Percentiles rank a stretch among this genome's conserved stretches.
Conservation (phyloP, 2,797 vertebrate genomes). For the Alosa sapidissima region DNA sequence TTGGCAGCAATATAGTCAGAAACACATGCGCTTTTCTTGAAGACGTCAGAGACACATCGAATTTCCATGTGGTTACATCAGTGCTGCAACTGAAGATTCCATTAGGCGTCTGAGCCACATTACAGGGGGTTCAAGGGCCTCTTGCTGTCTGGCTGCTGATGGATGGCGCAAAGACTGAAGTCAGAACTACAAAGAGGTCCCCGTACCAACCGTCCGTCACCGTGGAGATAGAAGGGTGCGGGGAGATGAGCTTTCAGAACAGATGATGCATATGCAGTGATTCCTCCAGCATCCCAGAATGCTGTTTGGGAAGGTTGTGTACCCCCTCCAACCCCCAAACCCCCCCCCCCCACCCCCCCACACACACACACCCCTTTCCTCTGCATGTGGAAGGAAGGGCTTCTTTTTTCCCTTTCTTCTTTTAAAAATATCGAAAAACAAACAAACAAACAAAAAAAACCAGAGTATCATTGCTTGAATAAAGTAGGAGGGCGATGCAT, state of each 20-base stretch:
- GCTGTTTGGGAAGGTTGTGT: not conserved
- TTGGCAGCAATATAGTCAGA: not conserved
- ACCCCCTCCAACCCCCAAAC: not conserved
- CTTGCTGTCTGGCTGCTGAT: not conserved
- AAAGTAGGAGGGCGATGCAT: not conserved
- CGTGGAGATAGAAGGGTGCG: not conserved
- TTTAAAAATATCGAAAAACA: not conserved
- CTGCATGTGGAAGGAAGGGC: not conserved
- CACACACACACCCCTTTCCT: no score
- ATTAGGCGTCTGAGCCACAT: not conserved
- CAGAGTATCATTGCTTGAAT: not conserved
- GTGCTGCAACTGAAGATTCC: not conserved
- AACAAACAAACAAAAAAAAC: not conserved
- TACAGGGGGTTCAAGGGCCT: slow-evolving; percentile 6
- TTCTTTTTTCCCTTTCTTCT: not conserved
- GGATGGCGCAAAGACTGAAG: not conserved
- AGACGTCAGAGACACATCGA: not conserved
- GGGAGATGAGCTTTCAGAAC: slow-evolving; percentile 1
- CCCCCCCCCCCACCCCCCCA: no score
- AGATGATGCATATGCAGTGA: slow-evolving; percentile 11
- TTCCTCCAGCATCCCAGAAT: not conserved
- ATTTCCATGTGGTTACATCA: slow-evolving; percentile 18
- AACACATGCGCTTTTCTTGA: not conserved
- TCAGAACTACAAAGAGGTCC: slow-evolving; percentile 1
- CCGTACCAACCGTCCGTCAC: not conserved